A percentile compares a stretch with the other conserved stretches of the same genome.
phyloP scores from a whole-genome alignment of 2,113 vertebrate species.

The Rattus norvegicus region DNA sequence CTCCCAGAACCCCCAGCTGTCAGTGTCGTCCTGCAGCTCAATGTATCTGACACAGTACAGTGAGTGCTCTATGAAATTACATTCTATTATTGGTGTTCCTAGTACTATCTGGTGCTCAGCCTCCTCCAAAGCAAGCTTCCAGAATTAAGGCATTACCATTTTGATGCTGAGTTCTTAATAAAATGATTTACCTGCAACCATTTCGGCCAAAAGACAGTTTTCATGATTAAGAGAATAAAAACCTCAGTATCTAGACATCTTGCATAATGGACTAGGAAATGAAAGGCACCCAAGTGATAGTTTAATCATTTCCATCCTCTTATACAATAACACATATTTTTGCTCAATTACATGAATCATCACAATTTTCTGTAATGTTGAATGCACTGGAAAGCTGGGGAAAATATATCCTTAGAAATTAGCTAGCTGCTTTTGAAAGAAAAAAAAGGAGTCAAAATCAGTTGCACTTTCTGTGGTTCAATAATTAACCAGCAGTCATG shows the following conservation, averaged over 20 bases:
- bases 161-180: background rate
- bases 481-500: constrained; percentile 71
- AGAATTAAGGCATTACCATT: constrained; percentile 34
- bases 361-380: constrained; percentile 70
- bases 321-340: constrained; percentile 81
- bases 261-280: constrained; percentile 73
- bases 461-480: constrained; percentile 71
- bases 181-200: constrained; percentile 23
- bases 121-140: constrained; percentile 33
- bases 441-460: constrained; percentile 67
- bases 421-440: constrained; percentile 74
- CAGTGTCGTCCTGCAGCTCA: background rate
- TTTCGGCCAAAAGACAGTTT: constrained; percentile 55
- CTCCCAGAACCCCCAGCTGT: background rate
- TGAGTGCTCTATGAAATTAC: constrained; percentile 2
- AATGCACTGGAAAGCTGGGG: constrained; percentile 70
- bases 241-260: constrained; percentile 46
- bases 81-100: constrained; percentile 25
- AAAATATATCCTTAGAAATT: constrained; percentile 78
- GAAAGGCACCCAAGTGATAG: constrained; percentile 57
- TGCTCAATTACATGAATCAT: constrained; percentile 84
- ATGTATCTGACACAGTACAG: background rate
- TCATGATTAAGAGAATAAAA: constrained; percentile 59
- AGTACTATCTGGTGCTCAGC: constrained; percentile 24
- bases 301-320: constrained; percentile 78